Conservation (phyloP, 92 coral and sea anemone species). For the Parazoanthus swiftii region DNA sequence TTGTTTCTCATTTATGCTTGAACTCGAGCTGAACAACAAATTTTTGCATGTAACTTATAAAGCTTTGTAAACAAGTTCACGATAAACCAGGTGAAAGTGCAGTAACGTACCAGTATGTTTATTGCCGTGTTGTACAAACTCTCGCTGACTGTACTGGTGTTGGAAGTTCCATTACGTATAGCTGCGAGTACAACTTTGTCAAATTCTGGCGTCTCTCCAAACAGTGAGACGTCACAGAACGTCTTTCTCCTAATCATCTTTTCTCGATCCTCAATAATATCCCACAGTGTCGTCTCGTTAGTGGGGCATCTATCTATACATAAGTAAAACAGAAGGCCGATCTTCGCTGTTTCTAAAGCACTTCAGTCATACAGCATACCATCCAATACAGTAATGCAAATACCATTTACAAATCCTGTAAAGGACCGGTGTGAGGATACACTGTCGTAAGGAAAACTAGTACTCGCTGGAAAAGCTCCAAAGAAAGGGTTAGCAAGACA, state of each 20-base stretch:
- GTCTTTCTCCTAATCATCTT: background rate
- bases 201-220: slow-evolving; percentile 79
- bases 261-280: background rate
- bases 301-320: slow-evolving; percentile 10
- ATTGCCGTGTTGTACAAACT: slow-evolving; percentile 42
- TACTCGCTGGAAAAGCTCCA: no score
- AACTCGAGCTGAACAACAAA: no score
- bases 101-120: slow-evolving; percentile 13
- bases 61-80: background rate
- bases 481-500: no score
- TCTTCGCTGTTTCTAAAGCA: background rate
- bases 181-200: slow-evolving; percentile 53
- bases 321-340: background rate
- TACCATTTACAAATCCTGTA: no score
- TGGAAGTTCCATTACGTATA: slow-evolving; percentile 39
- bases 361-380: no score
- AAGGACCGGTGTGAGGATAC: no score
- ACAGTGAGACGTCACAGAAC: slow-evolving; percentile 57
- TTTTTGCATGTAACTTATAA: no score
- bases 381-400: no score
- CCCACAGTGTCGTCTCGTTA: slow-evolving; percentile 6
- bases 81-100: background rate
- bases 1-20: no score
- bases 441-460: no score
- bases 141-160: slow-evolving; percentile 44